Conservation (phyloP, 2,888 invertebrate species). For the Agrochola lychnidis region DNA sequence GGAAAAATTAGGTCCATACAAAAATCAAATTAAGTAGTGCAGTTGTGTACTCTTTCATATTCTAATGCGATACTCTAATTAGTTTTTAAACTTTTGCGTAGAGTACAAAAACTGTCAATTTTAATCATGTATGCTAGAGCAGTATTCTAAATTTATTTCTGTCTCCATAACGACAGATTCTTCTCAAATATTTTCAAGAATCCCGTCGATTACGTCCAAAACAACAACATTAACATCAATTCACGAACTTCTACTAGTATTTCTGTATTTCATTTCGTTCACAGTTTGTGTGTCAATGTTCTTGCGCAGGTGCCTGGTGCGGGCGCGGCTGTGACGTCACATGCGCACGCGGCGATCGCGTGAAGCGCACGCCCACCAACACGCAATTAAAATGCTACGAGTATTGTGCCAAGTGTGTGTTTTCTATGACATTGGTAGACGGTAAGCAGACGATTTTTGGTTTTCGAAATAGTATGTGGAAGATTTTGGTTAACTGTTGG, state of each 20-base stretch:
- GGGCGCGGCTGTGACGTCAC: conserved; percentile 70
- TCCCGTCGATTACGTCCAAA: conserved; percentile 1
- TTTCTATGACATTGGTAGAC: conserved; percentile 57
- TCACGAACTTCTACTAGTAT: conserved; percentile 6
- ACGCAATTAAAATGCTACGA: conserved; percentile 58
- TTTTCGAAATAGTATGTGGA: conserved; percentile 4
- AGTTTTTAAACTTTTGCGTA: background rate
- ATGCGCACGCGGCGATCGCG: conserved; percentile 65
- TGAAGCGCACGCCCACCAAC: conserved; percentile 65
- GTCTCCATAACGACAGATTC: conserved; percentile 1
- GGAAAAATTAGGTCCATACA: background rate
- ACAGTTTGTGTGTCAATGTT: conserved; percentile 69
- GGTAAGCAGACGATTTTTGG: conserved; percentile 46
- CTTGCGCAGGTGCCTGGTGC: conserved; percentile 61
- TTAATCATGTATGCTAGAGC: background rate
- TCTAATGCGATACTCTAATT: background rate
- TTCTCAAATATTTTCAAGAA: background rate
- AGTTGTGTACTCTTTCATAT: background rate
- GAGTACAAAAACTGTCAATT: background rate
- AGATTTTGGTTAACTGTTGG: background rate
- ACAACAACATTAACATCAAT: conserved; percentile 26
- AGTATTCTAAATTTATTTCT: background rate
- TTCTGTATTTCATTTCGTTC: conserved; percentile 40
- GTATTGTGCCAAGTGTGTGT: conserved; percentile 54
- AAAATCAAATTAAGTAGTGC: background rate